These are phyloP conservation scores for Odontophorus gujanensis DNA, from an alignment of 2,113 vertebrate species.

Conservation along the genomic window DNA sequence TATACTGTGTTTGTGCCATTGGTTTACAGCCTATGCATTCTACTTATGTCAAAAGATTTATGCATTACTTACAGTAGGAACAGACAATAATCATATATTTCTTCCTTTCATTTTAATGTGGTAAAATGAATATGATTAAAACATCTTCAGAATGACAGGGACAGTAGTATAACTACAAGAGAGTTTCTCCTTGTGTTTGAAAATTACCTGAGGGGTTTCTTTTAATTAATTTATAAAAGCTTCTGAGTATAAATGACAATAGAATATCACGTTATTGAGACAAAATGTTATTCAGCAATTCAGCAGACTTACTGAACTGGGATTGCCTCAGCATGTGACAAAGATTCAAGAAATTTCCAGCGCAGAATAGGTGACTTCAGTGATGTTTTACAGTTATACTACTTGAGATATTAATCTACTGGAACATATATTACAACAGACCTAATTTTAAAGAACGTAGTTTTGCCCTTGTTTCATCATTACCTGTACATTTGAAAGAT, in stretches of 20 bases:
- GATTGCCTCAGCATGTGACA: background rate
- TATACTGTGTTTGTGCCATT: background rate
- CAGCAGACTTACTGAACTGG: background rate
- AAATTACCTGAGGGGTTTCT: slow-evolving; percentile 62
- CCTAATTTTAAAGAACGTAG: background rate
- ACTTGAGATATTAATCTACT: background rate
- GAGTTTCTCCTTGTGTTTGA: slow-evolving; percentile 2
- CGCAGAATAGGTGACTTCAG: background rate
- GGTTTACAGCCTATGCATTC: background rate
- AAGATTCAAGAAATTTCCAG: slow-evolving; percentile 16
- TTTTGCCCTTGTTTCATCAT: background rate
- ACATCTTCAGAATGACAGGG: slow-evolving; percentile 43
- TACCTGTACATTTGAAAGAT: background rate
- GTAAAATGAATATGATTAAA: slow-evolving; percentile 62
- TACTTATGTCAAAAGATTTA: slow-evolving; percentile 25
- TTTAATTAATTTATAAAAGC: slow-evolving; percentile 64
- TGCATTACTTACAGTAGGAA: background rate
- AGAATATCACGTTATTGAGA: slow-evolving; percentile 28
- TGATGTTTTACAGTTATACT: background rate
- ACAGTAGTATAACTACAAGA: background rate
- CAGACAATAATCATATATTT: slow-evolving; percentile 14
- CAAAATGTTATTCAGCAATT: slow-evolving; percentile 29
- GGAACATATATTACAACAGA: background rate
- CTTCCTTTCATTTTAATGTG: background rate
- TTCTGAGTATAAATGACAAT: slow-evolving; percentile 41